Evolutionary conservation across 2,113 vertebrate genomes (phyloP).

Genomic region (Mesitornis unicolor): DNA sequence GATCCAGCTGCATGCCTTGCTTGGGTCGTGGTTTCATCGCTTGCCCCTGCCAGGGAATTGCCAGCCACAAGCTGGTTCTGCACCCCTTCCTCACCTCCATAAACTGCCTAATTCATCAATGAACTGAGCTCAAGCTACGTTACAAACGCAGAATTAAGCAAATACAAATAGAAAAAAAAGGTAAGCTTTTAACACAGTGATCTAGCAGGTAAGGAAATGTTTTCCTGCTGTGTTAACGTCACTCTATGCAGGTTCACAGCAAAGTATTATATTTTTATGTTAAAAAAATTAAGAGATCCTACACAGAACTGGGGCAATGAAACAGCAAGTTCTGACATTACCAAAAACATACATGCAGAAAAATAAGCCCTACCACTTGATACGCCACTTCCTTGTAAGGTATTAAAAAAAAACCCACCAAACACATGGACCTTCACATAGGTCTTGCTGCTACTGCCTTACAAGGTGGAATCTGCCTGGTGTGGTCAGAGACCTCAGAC

Average conservation of each 20-base stretch:
- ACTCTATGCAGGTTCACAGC: background rate
- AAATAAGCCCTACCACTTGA: background rate
- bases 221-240: background rate
- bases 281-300: background rate
- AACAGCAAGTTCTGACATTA: background rate
- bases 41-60: background rate
- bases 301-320: too few relatives aligned
- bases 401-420: too few relatives aligned
- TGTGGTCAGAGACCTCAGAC: background rate
- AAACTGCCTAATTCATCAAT: background rate
- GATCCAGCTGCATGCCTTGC: background rate
- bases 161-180: background rate
- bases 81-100: background rate
- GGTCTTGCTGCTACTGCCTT: background rate
- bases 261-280: background rate
- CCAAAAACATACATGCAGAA: background rate
- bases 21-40: background rate
- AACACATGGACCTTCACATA: rapidly evolving
- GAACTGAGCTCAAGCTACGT: background rate
- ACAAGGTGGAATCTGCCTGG: background rate
- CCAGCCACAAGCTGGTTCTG: background rate
- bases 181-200: background rate
- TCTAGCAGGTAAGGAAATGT: background rate
- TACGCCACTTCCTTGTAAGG: background rate
- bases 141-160: background rate